Conservation (phyloP, 2,888 invertebrate species). For the Lepidochitona cinerea region DNA sequence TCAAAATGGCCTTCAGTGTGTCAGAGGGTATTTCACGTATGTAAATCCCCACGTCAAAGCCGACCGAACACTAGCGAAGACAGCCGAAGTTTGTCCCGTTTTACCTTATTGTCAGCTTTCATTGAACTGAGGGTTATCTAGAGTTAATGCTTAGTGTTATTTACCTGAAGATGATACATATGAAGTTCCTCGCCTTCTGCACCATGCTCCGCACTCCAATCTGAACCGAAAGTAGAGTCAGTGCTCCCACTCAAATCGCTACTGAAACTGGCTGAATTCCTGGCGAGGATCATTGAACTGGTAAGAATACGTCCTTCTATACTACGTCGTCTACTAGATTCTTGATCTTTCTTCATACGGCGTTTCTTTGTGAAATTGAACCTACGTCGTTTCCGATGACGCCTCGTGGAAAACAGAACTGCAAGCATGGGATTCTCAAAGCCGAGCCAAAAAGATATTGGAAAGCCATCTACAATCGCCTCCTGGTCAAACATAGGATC, state of each 20-base stretch:
- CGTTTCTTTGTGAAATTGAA: background rate
- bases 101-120: too few relatives aligned
- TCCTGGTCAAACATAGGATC: background rate
- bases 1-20: too few relatives aligned
- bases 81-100: too few relatives aligned
- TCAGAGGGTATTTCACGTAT: too few relatives aligned
- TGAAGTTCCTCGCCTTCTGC: background rate
- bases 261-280: background rate
- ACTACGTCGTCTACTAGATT: background rate
- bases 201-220: background rate
- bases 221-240: background rate
- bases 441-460: background rate
- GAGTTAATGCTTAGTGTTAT: too few relatives aligned
- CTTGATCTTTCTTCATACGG: background rate
- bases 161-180: too few relatives aligned
- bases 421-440: background rate
- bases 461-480: background rate
- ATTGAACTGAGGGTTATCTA: too few relatives aligned
- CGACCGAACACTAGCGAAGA: too few relatives aligned
- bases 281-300: background rate
- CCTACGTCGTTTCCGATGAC: background rate
- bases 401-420: background rate
- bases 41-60: too few relatives aligned
- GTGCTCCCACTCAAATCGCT: background rate
- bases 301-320: background rate